Conservation (phyloP, 35 echinoderm and acorn worm species). For the Chiridota heheva region DNA sequence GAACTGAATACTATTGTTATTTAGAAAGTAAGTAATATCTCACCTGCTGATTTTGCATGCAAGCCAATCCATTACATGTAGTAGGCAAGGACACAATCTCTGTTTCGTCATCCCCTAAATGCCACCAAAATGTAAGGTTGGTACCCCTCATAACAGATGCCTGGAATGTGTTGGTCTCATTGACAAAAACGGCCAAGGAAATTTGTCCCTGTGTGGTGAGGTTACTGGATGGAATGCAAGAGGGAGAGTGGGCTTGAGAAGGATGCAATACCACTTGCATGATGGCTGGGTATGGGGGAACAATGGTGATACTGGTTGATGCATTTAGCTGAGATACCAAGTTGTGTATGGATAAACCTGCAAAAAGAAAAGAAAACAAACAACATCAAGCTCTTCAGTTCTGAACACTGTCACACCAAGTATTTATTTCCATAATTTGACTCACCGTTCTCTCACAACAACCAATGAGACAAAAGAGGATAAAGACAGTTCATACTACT, state of each 20-base stretch:
- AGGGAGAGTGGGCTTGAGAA: slow-evolving; percentile 58
- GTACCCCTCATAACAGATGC: slow-evolving; percentile 63
- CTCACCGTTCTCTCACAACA: too few relatives aligned
- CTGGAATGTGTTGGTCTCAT: slow-evolving; percentile 56
- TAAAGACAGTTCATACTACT: not conserved
- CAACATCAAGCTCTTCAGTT: not conserved
- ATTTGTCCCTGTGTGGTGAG: not conserved
- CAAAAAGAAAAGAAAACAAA: slow-evolving; percentile 12
- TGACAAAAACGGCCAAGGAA: slow-evolving; percentile 56
- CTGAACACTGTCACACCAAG: not conserved
- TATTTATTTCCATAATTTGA: not conserved
- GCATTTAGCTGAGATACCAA: slow-evolving; percentile 47
- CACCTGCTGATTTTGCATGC: slow-evolving; percentile 76
- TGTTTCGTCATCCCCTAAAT: slow-evolving; percentile 49
- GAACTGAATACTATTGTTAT: too few relatives aligned
- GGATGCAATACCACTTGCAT: slow-evolving; percentile 68
- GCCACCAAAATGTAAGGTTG: slow-evolving; percentile 80
- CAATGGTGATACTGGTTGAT: slow-evolving; percentile 49
- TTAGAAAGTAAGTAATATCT: too few relatives aligned
- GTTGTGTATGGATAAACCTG: slow-evolving; percentile 67
- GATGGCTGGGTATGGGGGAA: slow-evolving; percentile 64
- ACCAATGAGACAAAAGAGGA: not conserved
- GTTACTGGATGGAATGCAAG: slow-evolving; percentile 60
- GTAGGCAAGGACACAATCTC: not conserved
- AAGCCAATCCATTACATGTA: slow-evolving; percentile 58